A percentile compares a stretch with the other conserved stretches of the same genome.
These are phyloP conservation scores for Ctenicera cuprea DNA, from an alignment of 2,888 invertebrate species.

Conservation along the genomic window DNA sequence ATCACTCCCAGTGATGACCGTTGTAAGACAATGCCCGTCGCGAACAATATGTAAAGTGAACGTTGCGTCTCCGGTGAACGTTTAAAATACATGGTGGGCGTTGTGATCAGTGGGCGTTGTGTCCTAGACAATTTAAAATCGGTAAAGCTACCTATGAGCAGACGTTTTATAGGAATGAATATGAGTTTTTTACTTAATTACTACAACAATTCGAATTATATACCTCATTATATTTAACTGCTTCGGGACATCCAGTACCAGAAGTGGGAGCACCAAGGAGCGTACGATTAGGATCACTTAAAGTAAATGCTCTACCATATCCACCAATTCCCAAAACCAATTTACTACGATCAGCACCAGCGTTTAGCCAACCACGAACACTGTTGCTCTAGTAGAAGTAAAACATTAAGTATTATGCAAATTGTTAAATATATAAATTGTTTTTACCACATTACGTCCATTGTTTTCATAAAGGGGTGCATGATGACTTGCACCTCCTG, in stretches of 20 bases:
- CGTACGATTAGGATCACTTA: slow-evolving; percentile 33
- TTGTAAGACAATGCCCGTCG: no score
- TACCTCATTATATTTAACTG: slow-evolving; percentile 17
- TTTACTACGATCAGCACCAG: slow-evolving; percentile 40
- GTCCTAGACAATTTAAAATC: no score
- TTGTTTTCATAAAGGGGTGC: slow-evolving; percentile 21
- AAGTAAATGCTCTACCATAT: slow-evolving; percentile 54
- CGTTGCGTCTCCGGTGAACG: no score
- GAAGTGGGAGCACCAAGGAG: slow-evolving; percentile 49
- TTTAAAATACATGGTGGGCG: no score
- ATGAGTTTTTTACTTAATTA: no score
- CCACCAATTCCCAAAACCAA: slow-evolving; percentile 56
- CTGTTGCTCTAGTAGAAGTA: background rate
- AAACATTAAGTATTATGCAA: background rate
- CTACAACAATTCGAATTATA: no score
- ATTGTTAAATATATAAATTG: background rate
- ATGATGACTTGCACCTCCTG: slow-evolving; percentile 14
- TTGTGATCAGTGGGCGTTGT: no score
- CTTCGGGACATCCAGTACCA: slow-evolving; percentile 44
- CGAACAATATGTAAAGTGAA: no score
- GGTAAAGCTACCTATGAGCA: no score
- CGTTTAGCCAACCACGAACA: slow-evolving; percentile 11
- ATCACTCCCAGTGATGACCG: no score
- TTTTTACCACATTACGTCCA: slow-evolving; percentile 8
- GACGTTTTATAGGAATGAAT: no score